A percentile compares a stretch with the other conserved stretches of the same genome.
Conservation (phyloP, 2,797 vertebrate genomes). For the Mastacembelus armatus region DNA sequence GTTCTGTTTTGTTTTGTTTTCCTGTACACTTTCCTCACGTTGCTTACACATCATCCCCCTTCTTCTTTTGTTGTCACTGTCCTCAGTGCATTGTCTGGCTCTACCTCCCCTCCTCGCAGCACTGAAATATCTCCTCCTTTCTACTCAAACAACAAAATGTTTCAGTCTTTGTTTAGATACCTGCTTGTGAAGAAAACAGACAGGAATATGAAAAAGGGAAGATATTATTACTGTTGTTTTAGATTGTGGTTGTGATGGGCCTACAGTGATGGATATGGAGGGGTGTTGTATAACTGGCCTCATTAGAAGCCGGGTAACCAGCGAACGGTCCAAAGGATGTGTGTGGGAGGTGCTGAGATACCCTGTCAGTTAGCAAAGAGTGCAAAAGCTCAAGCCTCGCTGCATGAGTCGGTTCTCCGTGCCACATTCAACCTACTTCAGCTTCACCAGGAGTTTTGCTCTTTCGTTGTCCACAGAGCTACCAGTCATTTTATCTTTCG, state of each 20-base stretch:
- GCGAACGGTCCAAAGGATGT: constrained; percentile 48
- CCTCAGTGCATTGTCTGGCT: constrained; percentile 35
- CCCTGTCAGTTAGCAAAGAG: constrained; percentile 40
- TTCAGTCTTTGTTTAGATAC: constrained; percentile 8
- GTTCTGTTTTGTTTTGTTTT: constrained; percentile 17
- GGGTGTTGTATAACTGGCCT: constrained; percentile 74
- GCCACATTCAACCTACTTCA: constrained; percentile 51
- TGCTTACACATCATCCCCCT: constrained; percentile 24
- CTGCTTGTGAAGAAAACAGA: constrained; percentile 3
- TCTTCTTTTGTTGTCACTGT: constrained; percentile 59
- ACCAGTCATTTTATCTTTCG: constrained; percentile 8
- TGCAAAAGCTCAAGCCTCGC: constrained; percentile 30
- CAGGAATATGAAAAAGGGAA: constrained; percentile 4
- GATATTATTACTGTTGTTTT: constrained; percentile 21
- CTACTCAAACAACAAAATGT: constrained; percentile 7
- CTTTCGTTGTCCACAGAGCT: not conserved
- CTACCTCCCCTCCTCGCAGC: constrained; percentile 3
- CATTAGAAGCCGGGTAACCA: constrained; percentile 56
- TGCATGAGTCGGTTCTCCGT: constrained; percentile 12
- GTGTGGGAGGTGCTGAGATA: constrained; percentile 41
- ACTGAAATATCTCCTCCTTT: constrained; percentile 22
- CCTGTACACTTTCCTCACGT: not conserved
- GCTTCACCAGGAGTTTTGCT: constrained; percentile 24
- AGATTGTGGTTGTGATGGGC: constrained; percentile 30
- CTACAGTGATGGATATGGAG: constrained; percentile 22